Evolutionary conservation across 2,113 vertebrate species (phyloP), one percentile per base, ranked within the genome.

Genomic region (Piliocolobus tephrosceles): DNA sequence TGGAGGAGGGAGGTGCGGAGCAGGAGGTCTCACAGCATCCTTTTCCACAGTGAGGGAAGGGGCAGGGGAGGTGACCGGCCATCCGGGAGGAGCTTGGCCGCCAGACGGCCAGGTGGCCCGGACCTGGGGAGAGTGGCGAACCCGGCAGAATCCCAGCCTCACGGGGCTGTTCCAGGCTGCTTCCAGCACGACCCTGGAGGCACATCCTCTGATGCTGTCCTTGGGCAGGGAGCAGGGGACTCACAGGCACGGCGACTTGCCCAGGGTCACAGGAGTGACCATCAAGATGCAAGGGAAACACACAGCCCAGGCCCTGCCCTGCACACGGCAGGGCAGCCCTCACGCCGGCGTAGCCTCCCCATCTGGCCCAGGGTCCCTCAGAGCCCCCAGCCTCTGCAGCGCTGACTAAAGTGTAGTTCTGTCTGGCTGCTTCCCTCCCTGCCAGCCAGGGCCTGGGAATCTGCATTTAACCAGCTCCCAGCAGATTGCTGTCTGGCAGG

Each of bases 261-360:
- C n/a, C 61, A 20, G n/a, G 70, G n/a, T 72, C 70, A 38, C 20
- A 4, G 35, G n/a, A 22, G n/a, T 72, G 32, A 72, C 18, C 8
- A 10, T 2, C n/a, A 30, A 64, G 12, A 13, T 38, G 8, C 75
- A 30, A 30, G 9, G 27, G 43, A 23, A 45, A 30, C 40, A 22
- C 23, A 40, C 38, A 73, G 12, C n/a, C 13, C 14, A 3, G 17
- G 8, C 68, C 35, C 35, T 70, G 68, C 17, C 68, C 38, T 20
- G 70, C 10, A 40, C 5, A 25, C 2, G 2, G 66, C 3, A n/a
- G n/a, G 2, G 66, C 6, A 2, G 66, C 66, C 14, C 20, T 5
- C 35, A 23, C 20, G 2, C 32, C 32, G 30, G 61, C 58, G 9
- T 3, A 12, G 10, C 38, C 38, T 2, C 72, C 72, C 22, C 72